Evolutionary conservation across 2,888 invertebrate genomes (phyloP).

Genomic region (Desoria tigrina): DNA sequence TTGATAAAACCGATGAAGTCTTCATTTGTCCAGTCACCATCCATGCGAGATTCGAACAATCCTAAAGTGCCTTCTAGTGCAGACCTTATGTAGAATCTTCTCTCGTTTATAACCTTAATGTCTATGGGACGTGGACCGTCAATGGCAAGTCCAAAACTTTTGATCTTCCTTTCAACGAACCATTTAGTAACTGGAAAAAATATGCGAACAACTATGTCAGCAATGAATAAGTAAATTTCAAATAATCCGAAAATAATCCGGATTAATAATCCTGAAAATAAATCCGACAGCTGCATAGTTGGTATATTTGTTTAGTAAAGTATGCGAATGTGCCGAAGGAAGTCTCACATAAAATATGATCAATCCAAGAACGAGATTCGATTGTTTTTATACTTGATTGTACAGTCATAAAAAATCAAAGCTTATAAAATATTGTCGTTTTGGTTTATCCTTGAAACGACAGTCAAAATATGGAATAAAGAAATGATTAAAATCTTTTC

Average conservation of each 20-base stretch:
- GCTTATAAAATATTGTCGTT: no score
- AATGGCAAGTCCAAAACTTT: slow-evolving; percentile 12
- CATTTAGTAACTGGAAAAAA: neutral
- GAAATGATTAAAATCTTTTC: no score
- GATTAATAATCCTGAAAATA: no score
- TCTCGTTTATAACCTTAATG: slow-evolving; percentile 26
- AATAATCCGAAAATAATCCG: neutral
- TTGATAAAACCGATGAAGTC: slow-evolving; percentile 25
- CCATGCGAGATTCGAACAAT: slow-evolving; percentile 27
- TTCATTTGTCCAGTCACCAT: slow-evolving; percentile 34
- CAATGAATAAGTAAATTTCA: neutral
- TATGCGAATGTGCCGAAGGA: no score
- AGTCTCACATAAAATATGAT: no score
- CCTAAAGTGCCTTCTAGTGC: slow-evolving; percentile 25
- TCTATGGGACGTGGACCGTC: slow-evolving; percentile 31
- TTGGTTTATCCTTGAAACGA: no score
- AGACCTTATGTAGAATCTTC: slow-evolving; percentile 19
- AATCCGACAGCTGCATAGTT: no score
- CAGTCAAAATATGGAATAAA: no score
- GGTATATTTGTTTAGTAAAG: no score
- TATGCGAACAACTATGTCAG: neutral
- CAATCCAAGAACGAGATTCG: no score
- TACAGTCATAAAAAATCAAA: no score
- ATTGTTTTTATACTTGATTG: no score
- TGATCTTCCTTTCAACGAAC: neutral